Evolutionary conservation across 2,113 vertebrate species (phyloP), one percentile per base, ranked within the genome.

Genomic region (Opisthocomus hoazin): DNA sequence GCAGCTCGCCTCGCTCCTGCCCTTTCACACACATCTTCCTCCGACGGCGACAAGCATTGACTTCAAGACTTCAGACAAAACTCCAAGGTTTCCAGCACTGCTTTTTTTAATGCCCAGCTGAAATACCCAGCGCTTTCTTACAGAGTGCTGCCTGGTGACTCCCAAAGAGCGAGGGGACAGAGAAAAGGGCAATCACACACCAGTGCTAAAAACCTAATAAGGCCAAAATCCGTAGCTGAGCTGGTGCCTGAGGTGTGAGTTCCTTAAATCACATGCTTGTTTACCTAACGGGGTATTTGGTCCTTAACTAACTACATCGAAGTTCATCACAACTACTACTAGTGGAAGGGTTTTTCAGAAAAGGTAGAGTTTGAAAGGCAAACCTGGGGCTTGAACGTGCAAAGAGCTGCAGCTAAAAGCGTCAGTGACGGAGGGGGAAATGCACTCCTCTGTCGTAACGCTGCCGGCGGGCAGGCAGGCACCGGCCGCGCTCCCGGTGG

Each of bases 401-500:
- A 15, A 9, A 30, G 43, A 48, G 41, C 36, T 37, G 5, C 11
- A 37, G 2, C 22, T 45, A 11, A 32, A 16, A 26, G 3, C 24
- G 19, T 23, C 1, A 15, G 2, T 10, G 20, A 8, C 6, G 46
- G 7, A n/a, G 29, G 29, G 22, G 14, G 10, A 39, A 21, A 18
- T 3, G 4, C 7, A 0, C 13, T 48, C 10, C 7, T 34, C 68
- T 58, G 7, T 12, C 5, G 3, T 5, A 1, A 5, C 24, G n/a
- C n/a, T n/a, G n/a, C n/a, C n/a, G n/a, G n/a, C n/a, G n/a, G n/a
- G n/a, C 16, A 2, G 37, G 34, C 61, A 23, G 34, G 15, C 19
- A 3, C 1, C 0, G 2, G 2, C 8, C 19, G 5, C 15, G 4
- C 50, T 4, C 15, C 7, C 10, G 18, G 2, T 11, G 8, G 14